phyloP scores from a whole-genome alignment of 2,113 vertebrate genomes.

The Elaphurus davidianus region DNA sequence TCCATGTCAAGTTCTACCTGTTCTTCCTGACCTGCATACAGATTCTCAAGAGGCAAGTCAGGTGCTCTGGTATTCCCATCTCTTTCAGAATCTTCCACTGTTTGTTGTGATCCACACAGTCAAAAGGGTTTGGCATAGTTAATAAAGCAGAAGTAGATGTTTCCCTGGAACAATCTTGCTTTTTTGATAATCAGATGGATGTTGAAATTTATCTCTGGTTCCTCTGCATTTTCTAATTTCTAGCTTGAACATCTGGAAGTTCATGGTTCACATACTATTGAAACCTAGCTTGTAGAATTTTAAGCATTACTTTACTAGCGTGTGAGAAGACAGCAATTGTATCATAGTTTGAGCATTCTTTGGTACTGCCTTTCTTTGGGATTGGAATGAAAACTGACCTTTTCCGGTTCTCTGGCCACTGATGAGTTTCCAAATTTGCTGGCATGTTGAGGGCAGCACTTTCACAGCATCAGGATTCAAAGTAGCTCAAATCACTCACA shows the following conservation, averaged over 20 bases:
- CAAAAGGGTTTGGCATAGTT: neutral
- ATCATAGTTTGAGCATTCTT: neutral
- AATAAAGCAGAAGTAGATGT: neutral
- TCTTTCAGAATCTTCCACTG: neutral
- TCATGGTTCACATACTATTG: neutral
- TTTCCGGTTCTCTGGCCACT: neutral
- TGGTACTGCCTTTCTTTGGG: neutral
- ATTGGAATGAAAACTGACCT: neutral
- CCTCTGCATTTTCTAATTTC: neutral
- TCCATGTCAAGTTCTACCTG: neutral
- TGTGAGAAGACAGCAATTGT: neutral
- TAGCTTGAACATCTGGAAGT: neutral
- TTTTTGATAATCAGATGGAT: rapidly evolving
- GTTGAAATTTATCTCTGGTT: neutral
- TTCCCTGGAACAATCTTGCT: neutral
- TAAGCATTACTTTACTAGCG: neutral
- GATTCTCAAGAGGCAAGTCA: neutral
- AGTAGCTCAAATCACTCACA: neutral
- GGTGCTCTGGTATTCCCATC: neutral
- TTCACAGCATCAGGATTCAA: neutral
- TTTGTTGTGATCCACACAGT: neutral
- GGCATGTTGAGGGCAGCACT: neutral
- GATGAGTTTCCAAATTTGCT: neutral
- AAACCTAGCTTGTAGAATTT: neutral
- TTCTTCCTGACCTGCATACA: neutral